Base-by-base conservation (phyloP, 1,140 invertebrate species). In the Heliconius himera region DNA sequence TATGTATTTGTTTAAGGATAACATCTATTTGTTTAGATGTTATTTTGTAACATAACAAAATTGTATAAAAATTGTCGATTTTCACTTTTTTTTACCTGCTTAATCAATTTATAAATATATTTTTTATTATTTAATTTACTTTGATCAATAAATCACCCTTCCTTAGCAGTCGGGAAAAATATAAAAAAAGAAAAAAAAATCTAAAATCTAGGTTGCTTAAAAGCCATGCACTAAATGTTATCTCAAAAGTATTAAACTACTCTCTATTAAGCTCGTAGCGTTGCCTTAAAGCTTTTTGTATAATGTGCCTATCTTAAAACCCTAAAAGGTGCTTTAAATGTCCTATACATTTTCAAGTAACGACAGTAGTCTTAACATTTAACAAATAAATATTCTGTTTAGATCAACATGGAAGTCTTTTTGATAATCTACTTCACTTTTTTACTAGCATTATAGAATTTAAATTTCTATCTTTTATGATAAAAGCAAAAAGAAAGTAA, bases 221-320 rank as follows among this genome's bases (percentile, higher is more conserved):
- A 66, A 66, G 22, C 22, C 11, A 29, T 16, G 13, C 1, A 20
- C 16, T 20, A 66, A 66, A 13, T 29, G 4, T 66, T 29, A 66
- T 29, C 60, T 66, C 26, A 66, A 22, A 66, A 11, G 60, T 66
- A 16, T 26, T 5, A 26, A 66, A 26, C 2, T 22, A 13, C 4
- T 13, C 16, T 5, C 8, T 66, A 13, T 11, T 29, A 29, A 26
- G 26, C 22, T 29, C 11, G 26, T 66, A 11, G 5, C 56, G 56
- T 29, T 3, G 26, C 60, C 26, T 66, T 26, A 16, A 66, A 66
- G 60, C 60, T 66, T 29, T 66, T 66, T 66, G 60, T 66, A 16
- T 66, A 66, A 26, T 66, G 60, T 66, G n/a, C 54, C 54, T 56
- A 66, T 66, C 60, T 66, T 66, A 66, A 66, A 66, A 66, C 3